A percentile compares a stretch with the other conserved stretches of the same genome.
phyloP scores from a whole-genome alignment of 2,797 vertebrate species.

The Acropternis orthonyx region DNA sequence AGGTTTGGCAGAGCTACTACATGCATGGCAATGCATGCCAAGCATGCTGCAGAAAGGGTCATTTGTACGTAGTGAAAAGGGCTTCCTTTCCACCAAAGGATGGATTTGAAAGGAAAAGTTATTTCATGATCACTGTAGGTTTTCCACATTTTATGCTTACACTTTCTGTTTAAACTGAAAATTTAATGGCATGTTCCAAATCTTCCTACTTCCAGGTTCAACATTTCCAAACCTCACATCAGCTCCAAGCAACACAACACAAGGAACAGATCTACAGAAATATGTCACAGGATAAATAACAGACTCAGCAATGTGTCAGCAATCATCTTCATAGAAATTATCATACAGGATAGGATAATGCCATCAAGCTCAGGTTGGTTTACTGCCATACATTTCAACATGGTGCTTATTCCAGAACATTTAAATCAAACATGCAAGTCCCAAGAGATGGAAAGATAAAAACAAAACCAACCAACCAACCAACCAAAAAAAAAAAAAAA shows the following conservation, averaged over 20 bases:
- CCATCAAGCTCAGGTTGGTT: neutral
- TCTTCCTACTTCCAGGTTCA: neutral
- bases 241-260: neutral
- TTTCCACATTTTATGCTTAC: neutral
- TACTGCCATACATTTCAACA: neutral
- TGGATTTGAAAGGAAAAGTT: neutral
- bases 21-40: neutral
- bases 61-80: neutral
- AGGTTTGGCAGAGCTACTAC: neutral
- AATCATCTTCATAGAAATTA: neutral
- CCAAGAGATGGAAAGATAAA: rapidly evolving
- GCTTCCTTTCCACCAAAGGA: neutral
- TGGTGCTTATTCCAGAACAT: neutral
- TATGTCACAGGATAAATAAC: neutral
- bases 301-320: neutral
- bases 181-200: neutral
- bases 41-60: neutral
- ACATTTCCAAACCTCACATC: neutral
- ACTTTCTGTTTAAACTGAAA: neutral
- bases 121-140: neutral
- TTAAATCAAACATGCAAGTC: neutral
- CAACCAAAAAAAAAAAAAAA: too few relatives aligned
- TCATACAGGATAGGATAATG: neutral
- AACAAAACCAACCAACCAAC: too few relatives aligned
- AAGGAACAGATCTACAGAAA: neutral